Evolutionary conservation across 37 sponge, comb jelly and placozoan species (phyloP).

Genomic region (Theonella swinhoei): DNA sequence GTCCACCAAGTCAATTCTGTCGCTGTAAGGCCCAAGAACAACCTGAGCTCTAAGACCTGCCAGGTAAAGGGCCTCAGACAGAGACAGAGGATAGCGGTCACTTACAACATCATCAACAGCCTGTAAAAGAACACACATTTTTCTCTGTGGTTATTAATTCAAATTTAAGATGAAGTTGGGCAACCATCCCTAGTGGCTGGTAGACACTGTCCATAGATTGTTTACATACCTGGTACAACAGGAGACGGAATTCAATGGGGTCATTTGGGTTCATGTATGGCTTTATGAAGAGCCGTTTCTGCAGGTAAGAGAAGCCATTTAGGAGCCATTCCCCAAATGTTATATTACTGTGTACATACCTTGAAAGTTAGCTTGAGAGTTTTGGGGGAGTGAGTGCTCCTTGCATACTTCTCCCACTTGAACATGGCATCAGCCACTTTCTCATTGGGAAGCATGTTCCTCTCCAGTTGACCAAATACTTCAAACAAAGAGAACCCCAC

Average conservation of each 20-base stretch:
- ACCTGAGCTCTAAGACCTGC: slow-evolving; percentile 89
- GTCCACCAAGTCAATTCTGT: slow-evolving; percentile 59
- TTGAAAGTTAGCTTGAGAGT: slow-evolving; percentile 92
- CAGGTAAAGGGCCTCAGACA: slow-evolving; percentile 85
- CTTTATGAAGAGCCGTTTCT: slow-evolving; percentile 92
- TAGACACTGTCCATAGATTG: too few relatives aligned
- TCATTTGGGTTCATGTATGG: slow-evolving; percentile 83
- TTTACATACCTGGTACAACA: slow-evolving; percentile 78
- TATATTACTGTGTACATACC: slow-evolving; percentile 34
- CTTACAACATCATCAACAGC: slow-evolving; percentile 88
- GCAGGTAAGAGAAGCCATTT: background rate
- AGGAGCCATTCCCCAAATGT: background rate
- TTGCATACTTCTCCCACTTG: slow-evolving; percentile 97
- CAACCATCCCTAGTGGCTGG: background rate
- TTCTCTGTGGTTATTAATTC: background rate
- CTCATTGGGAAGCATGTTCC: slow-evolving; percentile 92
- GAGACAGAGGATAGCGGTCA: slow-evolving; percentile 85
- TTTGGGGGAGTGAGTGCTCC: slow-evolving; percentile 79
- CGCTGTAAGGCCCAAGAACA: slow-evolving; percentile 68
- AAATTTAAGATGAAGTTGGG: background rate
- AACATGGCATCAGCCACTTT: slow-evolving; percentile 97
- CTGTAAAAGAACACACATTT: slow-evolving; percentile 16
- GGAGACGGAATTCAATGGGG: slow-evolving; percentile 83
- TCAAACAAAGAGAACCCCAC: slow-evolving; percentile 91
- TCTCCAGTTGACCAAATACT: slow-evolving; percentile 90